phyloP scores from a whole-genome alignment of 1,140 invertebrate genomes.

The Ridgeia piscesae region DNA sequence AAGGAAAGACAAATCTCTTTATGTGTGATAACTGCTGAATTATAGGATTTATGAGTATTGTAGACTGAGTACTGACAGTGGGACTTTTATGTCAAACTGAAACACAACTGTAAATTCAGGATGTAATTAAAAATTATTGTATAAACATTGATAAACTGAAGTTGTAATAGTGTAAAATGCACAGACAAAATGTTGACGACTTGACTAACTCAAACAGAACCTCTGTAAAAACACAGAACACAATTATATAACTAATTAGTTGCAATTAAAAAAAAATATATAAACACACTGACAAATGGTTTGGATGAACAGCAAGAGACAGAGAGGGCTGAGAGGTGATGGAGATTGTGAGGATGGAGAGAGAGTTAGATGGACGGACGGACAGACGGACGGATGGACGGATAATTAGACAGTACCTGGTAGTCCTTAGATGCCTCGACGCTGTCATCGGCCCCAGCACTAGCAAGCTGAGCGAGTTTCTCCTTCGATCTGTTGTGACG shows the following conservation, averaged over 20 bases:
- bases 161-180: background rate
- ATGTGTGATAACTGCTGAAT: background rate
- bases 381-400: background rate
- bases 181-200: background rate
- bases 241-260: too few relatives aligned
- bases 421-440: constrained; percentile 90
- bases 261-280: background rate
- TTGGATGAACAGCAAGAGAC: background rate
- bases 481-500: constrained; percentile 71
- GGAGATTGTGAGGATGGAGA: background rate
- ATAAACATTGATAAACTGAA: background rate
- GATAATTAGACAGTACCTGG: constrained; percentile 64
- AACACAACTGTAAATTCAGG: background rate
- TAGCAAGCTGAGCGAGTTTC: constrained; percentile 65
- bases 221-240: too few relatives aligned
- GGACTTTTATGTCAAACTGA: background rate
- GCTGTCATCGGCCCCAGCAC: constrained; percentile 55
- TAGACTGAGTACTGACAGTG: background rate
- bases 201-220: too few relatives aligned
- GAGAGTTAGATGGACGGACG: background rate
- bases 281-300: background rate
- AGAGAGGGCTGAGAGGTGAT: background rate
- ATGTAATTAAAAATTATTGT: background rate
- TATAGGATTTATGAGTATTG: background rate
- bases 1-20: background rate